Conservation (phyloP, 2,888 invertebrate species). For the Apoda limacodes region DNA sequence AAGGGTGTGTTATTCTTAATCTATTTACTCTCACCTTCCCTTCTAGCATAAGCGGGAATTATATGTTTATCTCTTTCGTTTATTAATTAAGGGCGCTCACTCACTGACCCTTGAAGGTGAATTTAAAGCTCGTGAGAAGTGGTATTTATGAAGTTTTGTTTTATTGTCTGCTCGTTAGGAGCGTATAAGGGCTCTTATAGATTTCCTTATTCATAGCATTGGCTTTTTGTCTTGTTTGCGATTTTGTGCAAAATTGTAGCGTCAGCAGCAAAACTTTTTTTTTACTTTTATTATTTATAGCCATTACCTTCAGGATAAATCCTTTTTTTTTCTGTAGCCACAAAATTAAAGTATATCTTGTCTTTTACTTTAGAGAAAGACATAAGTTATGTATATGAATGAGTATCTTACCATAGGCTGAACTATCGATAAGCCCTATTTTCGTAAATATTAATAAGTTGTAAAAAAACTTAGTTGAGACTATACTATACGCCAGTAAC, state of each 20-base stretch:
- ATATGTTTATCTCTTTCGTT: slow-evolving; percentile 28
- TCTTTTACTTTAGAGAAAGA: too few relatives aligned
- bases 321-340: too few relatives aligned
- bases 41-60: slow-evolving; percentile 17
- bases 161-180: slow-evolving; percentile 37
- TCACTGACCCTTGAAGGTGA: slow-evolving; percentile 51
- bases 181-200: slow-evolving; percentile 36
- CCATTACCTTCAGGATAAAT: too few relatives aligned
- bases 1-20: slow-evolving; percentile 54
- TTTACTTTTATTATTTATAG: too few relatives aligned
- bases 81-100: slow-evolving; percentile 58
- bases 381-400: too few relatives aligned
- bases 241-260: slow-evolving; percentile 14
- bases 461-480: too few relatives aligned
- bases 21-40: slow-evolving; percentile 33
- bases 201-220: slow-evolving; percentile 29
- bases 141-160: slow-evolving; percentile 59
- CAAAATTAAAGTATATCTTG: too few relatives aligned
- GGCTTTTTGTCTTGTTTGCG: slow-evolving; percentile 31
- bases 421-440: too few relatives aligned
- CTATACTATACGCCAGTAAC: too few relatives aligned
- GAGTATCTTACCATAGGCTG: too few relatives aligned
- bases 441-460: too few relatives aligned
- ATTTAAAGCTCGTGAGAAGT: slow-evolving; percentile 46
- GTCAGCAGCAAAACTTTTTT: too few relatives aligned